A percentile compares a stretch with the other conserved stretches of the same genome.
Conservation (phyloP, 2,113 vertebrate genomes). For the Coturnix japonica region DNA sequence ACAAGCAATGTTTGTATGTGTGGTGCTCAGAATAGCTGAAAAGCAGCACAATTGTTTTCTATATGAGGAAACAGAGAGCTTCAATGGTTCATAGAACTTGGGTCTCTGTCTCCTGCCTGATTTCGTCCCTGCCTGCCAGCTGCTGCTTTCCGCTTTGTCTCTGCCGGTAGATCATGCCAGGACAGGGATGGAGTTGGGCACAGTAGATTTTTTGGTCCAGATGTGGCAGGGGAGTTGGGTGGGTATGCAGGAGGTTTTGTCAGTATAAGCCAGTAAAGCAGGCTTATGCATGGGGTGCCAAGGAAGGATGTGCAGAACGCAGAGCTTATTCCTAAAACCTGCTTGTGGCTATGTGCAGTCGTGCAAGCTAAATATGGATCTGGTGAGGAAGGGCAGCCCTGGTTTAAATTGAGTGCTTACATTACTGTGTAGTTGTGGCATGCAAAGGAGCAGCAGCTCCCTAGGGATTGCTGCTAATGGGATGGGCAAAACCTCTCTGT, state of each 20-base stretch:
- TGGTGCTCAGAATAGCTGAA: not conserved
- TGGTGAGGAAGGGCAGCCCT: not conserved
- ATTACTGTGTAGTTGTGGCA: not conserved
- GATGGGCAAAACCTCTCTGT: not conserved
- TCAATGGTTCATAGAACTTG: not conserved
- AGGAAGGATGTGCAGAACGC: not conserved
- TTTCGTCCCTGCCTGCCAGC: not conserved
- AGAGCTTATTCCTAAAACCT: constrained; percentile 4
- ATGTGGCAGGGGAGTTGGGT: not conserved
- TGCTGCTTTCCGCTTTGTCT: not conserved
- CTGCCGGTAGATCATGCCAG: not conserved
- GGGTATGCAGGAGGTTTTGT: not conserved
- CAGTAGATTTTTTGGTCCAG: not conserved
- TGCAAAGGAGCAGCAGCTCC: not conserved
- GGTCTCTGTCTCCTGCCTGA: not conserved
- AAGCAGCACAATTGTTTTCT: not conserved
- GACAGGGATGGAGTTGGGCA: not conserved
- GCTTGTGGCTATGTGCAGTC: not conserved
- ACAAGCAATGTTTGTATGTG: not conserved
- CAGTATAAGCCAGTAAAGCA: not conserved
- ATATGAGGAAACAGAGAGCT: not conserved
- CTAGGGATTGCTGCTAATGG: not conserved
- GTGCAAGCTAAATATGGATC: not conserved
- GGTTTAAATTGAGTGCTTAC: not conserved
- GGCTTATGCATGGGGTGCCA: constrained; percentile 10